These are phyloP conservation scores for Picathartes gymnocephalus DNA, from an alignment of 2,113 vertebrate genomes.

Conservation along the genomic window DNA sequence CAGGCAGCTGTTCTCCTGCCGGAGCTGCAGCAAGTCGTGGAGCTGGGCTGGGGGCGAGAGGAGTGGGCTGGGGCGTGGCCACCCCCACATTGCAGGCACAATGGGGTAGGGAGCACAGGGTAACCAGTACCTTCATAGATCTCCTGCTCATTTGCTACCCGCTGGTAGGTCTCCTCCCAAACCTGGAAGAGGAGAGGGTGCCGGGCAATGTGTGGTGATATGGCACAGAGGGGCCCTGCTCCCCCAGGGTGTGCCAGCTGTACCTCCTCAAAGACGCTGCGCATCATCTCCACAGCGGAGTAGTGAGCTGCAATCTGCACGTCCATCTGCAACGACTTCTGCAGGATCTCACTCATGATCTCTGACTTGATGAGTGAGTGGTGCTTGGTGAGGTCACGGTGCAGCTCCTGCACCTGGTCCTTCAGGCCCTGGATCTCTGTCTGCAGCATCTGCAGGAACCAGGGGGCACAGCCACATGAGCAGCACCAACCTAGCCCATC, in stretches of 20 bases:
- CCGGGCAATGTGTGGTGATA: fast-evolving
- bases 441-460: conserved; percentile 76
- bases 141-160: conserved; percentile 87
- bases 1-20: conserved; percentile 89
- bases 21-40: conserved; percentile 87
- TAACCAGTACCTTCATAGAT: conserved; percentile 87
- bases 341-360: conserved; percentile 84
- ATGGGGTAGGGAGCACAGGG: fast-evolving
- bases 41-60: conserved; percentile 83
- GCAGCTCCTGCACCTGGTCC: conserved; percentile 92
- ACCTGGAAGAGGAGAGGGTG: conserved; percentile 70
- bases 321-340: conserved; percentile 83
- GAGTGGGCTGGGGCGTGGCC: not conserved
- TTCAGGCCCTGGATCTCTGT: conserved; percentile 85
- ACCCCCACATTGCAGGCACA: fast-evolving
- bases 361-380: conserved; percentile 90
- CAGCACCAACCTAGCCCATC: fast-evolving
- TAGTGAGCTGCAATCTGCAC: conserved; percentile 80
- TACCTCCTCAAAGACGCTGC: conserved; percentile 88
- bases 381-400: conserved; percentile 92
- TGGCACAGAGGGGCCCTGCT: not conserved
- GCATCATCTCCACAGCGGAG: conserved; percentile 80
- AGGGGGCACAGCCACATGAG: fast-evolving
- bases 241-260: fast-evolving
- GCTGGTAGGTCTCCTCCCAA: conserved; percentile 91